A percentile compares a stretch with the other conserved stretches of the same genome.
Conservation (phyloP, 1,140 invertebrate genomes). For the Odontomachus brunneus region DNA sequence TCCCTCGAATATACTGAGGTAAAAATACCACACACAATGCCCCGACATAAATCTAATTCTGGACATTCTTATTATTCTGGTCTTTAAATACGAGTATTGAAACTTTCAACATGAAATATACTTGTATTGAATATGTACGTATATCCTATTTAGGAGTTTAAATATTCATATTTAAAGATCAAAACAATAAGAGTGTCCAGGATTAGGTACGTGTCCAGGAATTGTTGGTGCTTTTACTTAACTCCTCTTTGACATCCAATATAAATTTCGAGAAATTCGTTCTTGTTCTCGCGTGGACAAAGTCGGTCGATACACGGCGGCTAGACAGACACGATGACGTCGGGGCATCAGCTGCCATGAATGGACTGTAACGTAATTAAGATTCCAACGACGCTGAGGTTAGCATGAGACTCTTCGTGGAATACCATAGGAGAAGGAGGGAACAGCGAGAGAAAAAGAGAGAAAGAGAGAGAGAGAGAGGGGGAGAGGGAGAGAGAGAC, state of each 20-base stretch:
- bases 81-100: too few species aligned
- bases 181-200: too few species aligned
- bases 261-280: not conserved
- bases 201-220: too few species aligned
- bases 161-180: too few species aligned
- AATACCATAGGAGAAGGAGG: not conserved
- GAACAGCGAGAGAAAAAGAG: slow-evolving; percentile 19
- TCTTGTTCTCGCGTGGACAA: slow-evolving; percentile 44
- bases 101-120: too few species aligned
- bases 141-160: too few species aligned
- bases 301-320: slow-evolving; percentile 37
- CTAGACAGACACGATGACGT: slow-evolving; percentile 53
- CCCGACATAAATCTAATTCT: too few species aligned
- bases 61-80: too few species aligned
- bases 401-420: slow-evolving; percentile 60
- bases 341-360: slow-evolving; percentile 72
- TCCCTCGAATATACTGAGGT: not conserved
- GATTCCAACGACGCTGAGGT: slow-evolving; percentile 73
- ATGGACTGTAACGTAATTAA: slow-evolving; percentile 79
- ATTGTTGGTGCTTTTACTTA: too few species aligned
- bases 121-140: too few species aligned
- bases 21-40: too few species aligned
- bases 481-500: slow-evolving; percentile 25
- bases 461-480: slow-evolving; percentile 19
- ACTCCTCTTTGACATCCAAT: not conserved